Evolutionary conservation across 2,113 vertebrate species (phyloP).

Genomic region (Toxotes jaculatrix): DNA sequence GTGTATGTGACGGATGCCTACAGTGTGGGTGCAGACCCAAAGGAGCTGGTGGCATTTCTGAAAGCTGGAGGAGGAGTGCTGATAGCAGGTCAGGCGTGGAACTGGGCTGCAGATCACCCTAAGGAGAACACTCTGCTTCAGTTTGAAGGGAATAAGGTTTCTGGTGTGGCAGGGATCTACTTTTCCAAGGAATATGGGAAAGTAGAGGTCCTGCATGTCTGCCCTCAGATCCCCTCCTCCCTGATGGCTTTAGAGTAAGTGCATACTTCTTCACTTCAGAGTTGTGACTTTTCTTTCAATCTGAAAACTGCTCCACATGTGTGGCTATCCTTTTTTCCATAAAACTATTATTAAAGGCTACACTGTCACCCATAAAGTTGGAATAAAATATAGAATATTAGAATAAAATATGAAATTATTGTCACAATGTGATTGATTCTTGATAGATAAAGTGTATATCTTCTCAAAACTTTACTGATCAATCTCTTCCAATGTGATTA

Average conservation of each 20-base stretch:
- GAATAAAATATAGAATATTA: no score
- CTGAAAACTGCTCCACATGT: no score
- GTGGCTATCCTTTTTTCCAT: no score
- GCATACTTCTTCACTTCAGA: no score
- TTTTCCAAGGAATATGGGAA: slow-evolving; percentile 83
- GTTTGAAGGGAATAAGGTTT: slow-evolving; percentile 90
- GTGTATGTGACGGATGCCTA: slow-evolving; percentile 88
- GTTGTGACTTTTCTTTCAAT: no score
- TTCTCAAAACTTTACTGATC: no score
- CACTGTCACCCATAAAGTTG: no score
- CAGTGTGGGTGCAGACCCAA: slow-evolving; percentile 53
- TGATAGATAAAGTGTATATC: no score
- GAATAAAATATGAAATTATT: no score
- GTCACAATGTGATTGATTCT: no score
- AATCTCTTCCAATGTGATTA: no score
- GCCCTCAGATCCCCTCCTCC: slow-evolving; percentile 85
- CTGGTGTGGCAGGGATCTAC: slow-evolving; percentile 88
- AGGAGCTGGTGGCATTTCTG: slow-evolving; percentile 84
- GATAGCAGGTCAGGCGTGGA: slow-evolving; percentile 89
- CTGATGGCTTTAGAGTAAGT: slow-evolving; percentile 87
- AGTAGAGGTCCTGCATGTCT: slow-evolving; percentile 80
- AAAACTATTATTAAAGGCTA: no score
- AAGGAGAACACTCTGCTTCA: slow-evolving; percentile 80
- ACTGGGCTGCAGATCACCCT: slow-evolving; percentile 82
- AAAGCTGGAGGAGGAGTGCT: slow-evolving; percentile 88